Evolutionary conservation across 2,113 vertebrate genomes (phyloP).

Genomic region (Pionites leucogaster): DNA sequence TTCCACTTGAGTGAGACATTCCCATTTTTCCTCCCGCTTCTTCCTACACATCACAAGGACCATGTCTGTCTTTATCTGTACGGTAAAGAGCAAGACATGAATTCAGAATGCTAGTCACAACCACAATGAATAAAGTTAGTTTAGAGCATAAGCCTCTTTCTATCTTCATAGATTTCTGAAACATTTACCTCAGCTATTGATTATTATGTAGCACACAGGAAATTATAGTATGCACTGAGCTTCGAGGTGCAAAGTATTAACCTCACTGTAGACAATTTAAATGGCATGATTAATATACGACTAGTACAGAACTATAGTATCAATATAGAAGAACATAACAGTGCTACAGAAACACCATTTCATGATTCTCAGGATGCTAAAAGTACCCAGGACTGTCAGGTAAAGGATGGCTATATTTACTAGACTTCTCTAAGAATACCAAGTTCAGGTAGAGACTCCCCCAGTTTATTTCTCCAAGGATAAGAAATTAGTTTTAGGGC

Average conservation of each 20-base stretch:
- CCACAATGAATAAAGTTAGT: not conserved
- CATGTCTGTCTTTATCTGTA: constrained; percentile 93
- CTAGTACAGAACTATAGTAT: not conserved
- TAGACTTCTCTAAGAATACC: not conserved
- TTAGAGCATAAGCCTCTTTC: not conserved
- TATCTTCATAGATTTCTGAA: not conserved
- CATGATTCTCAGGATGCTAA: not conserved
- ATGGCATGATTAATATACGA: not conserved
- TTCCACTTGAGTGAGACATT: constrained; percentile 92
- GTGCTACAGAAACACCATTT: not conserved
- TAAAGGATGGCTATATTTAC: not conserved
- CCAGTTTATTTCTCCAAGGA: not conserved
- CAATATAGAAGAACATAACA: not conserved
- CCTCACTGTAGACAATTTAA: not conserved
- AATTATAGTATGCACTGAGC: not conserved
- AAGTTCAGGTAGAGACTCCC: not conserved
- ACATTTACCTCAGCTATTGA: not conserved
- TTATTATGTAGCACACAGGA: not conserved
- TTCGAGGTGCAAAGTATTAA: not conserved
- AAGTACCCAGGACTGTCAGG: not conserved
- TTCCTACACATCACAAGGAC: constrained; percentile 93
- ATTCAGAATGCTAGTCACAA: not conserved
- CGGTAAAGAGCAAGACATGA: not conserved
- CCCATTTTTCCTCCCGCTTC: constrained; percentile 88
- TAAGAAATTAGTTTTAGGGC: not conserved